These are phyloP conservation scores for Bambusicola thoracicus DNA, from an alignment of 2,113 vertebrate genomes.

Conservation along the genomic window DNA sequence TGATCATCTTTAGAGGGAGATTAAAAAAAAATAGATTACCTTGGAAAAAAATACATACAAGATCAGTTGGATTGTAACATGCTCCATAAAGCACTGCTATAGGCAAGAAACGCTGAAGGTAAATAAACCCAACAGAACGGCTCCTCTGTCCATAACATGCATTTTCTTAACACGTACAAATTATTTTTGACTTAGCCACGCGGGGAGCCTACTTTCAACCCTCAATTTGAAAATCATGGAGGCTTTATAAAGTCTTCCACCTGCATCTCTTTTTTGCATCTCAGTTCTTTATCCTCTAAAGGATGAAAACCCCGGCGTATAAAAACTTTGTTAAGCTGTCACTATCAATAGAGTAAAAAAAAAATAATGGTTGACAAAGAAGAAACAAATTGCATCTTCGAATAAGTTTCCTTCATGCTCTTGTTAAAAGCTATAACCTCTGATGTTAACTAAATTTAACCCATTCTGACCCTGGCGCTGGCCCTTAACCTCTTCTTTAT, in stretches of 20 bases:
- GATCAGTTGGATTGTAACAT: conserved; percentile 17
- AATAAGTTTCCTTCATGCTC: conserved; percentile 80
- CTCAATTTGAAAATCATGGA: conserved; percentile 81
- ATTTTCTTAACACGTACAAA: conserved; percentile 71
- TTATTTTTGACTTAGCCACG: conserved; percentile 80
- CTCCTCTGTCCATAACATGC: conserved; percentile 21
- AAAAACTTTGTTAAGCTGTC: conserved; percentile 86
- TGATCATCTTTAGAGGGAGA: not conserved
- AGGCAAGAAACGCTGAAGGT: not conserved
- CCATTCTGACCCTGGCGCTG: conserved; percentile 75
- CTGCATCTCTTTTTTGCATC: conserved; percentile 81
- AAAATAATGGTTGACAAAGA: conserved; percentile 81
- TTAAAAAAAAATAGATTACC: not conserved
- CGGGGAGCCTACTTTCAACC: conserved; percentile 82
- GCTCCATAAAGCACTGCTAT: not conserved
- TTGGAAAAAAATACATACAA: conserved; percentile 23
- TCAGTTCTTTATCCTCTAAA: conserved; percentile 76
- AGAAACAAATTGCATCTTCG: conserved; percentile 84
- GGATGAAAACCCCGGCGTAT: conserved; percentile 78
- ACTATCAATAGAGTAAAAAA: conserved; percentile 78
- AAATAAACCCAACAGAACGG: not conserved
- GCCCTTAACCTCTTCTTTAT: conserved; percentile 84
- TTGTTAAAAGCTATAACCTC: conserved; percentile 86
- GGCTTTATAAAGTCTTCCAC: conserved; percentile 82
- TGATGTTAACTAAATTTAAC: conserved; percentile 85